A percentile compares a stretch with the other conserved stretches of the same genome.
Conservation (phyloP, 2,888 invertebrate genomes). For the Drosophila falleni region DNA sequence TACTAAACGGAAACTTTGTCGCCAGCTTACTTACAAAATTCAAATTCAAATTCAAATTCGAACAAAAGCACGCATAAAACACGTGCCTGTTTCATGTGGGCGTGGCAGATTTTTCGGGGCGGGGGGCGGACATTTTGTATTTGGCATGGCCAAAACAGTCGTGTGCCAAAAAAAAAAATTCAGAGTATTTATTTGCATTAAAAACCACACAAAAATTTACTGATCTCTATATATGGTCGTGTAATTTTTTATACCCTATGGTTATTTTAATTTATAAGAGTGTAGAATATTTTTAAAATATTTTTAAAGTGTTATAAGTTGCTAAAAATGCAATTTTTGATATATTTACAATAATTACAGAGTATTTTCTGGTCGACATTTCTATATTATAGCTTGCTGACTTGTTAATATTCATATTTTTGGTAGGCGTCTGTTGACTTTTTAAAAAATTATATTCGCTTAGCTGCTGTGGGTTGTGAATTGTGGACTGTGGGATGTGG, state of each 20-base stretch:
- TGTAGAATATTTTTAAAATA: neutral
- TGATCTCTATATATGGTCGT: slow-evolving; percentile 28
- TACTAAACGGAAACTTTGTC: slow-evolving; percentile 50
- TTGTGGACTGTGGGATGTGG: slow-evolving; percentile 1
- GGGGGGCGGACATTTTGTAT: slow-evolving; percentile 17
- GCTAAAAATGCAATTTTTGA: neutral
- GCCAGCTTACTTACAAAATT: slow-evolving; percentile 39
- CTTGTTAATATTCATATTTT: slow-evolving; percentile 48
- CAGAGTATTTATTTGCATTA: slow-evolving; percentile 31
- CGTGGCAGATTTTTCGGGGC: slow-evolving; percentile 1
- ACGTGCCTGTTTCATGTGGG: slow-evolving; percentile 41
- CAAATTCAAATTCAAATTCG: too few species aligned
- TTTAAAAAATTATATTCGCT: slow-evolving; percentile 26
- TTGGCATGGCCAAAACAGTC: slow-evolving; percentile 36
- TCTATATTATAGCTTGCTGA: neutral
- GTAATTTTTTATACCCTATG: slow-evolving; percentile 26
- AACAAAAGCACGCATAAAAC: slow-evolving; percentile 24
- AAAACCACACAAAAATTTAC: slow-evolving; percentile 12
- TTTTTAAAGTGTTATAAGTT: neutral
- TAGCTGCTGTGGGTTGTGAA: slow-evolving; percentile 9
- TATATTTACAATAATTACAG: too few species aligned
- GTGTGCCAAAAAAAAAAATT: slow-evolving; percentile 72
- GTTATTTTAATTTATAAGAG: neutral
- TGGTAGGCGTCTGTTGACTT: slow-evolving; percentile 43
- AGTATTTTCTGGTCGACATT: neutral